Base-by-base conservation (phyloP, 2,113 vertebrate species). In the Nipponia nippon region DNA sequence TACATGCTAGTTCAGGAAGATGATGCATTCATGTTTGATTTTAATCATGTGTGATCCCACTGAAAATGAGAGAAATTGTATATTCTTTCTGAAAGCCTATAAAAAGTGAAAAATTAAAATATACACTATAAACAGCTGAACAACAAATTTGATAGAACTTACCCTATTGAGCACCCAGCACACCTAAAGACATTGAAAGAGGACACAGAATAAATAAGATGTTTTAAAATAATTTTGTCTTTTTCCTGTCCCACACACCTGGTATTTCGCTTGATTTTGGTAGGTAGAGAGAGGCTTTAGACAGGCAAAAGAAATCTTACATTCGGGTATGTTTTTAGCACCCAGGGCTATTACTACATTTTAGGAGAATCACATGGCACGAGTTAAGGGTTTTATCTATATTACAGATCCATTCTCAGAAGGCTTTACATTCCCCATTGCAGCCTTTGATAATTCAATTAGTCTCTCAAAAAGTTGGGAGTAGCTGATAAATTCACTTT, bases 401-500 rank as follows among this genome's bases (percentile, higher is more conserved):
- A 92, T 94, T 96, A 87, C 65, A 92, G 65, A 78, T 93, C 87
- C 89, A 25, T 72, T 93, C 95, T 97, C 77, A 87, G 56, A 95
- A 87, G 89, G 58, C 36, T 87, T 92, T 86, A 90, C 44, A 87
- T 92, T 97, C 70, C 83, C 91, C 56, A 72, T 87, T 87, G 83
- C 81, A 95, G 91, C 44, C 83, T 89, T 94, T 96, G 89, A 92
- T 97, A 94, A 95, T 93, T 97, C 91, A 95, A 94, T 97, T 97
- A 93, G 69, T 91, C 81, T 96, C 61, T 95, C 40, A 82, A 93
- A 95, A 97, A 89, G 17, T 97, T 89, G 65, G 73, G 66, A 96
- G 53, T 71, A 93, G 52, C 79, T 92, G 94, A 95, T 95, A 96
- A 96, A 95, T 96, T 97, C 92, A 96, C 92, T 97, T 96, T 94